These are phyloP conservation scores for Caenorhabditis afra DNA, from an alignment of 2,888 invertebrate species.

Conservation along the genomic window DNA sequence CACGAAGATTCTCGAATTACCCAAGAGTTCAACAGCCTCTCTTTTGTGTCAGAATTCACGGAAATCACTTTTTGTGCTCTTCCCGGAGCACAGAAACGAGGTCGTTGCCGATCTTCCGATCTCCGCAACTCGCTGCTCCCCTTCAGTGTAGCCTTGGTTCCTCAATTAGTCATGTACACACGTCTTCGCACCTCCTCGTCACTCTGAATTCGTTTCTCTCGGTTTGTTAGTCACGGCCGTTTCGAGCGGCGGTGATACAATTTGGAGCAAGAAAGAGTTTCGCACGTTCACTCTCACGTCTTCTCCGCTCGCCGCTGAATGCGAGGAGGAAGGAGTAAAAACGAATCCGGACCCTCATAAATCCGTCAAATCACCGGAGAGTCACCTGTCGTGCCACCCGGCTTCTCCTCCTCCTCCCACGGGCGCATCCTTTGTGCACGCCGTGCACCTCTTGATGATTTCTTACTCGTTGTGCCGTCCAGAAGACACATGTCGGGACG, in stretches of 20 bases:
- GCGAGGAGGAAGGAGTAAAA: neutral
- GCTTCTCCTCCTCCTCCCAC: slow-evolving; percentile 10
- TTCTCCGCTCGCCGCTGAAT: neutral
- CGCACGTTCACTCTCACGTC: neutral
- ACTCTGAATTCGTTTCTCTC: neutral
- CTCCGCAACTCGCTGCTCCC: neutral
- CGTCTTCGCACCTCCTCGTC: slow-evolving; percentile 8
- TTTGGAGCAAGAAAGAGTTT: slow-evolving; percentile 5
- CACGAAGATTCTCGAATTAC: too few relatives aligned
- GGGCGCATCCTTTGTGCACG: slow-evolving; percentile 14
- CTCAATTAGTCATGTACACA: slow-evolving; percentile 14
- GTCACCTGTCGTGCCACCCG: slow-evolving; percentile 44
- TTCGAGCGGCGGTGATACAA: slow-evolving; percentile 9
- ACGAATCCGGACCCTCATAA: slow-evolving; percentile 10
- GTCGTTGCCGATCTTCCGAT: slow-evolving; percentile 4
- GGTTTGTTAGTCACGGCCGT: slow-evolving; percentile 16
- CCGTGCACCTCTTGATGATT: neutral
- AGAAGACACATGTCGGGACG: neutral
- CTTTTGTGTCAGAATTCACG: too few relatives aligned
- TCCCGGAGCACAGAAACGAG: slow-evolving; percentile 1
- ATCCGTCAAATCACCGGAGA: slow-evolving; percentile 26
- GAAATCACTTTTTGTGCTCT: too few relatives aligned
- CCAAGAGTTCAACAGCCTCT: neutral
- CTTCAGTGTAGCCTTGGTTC: neutral
- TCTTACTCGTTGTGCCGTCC: slow-evolving; percentile 1